phyloP scores from a whole-genome alignment of 1,140 invertebrate species.

The Lerema accius region DNA sequence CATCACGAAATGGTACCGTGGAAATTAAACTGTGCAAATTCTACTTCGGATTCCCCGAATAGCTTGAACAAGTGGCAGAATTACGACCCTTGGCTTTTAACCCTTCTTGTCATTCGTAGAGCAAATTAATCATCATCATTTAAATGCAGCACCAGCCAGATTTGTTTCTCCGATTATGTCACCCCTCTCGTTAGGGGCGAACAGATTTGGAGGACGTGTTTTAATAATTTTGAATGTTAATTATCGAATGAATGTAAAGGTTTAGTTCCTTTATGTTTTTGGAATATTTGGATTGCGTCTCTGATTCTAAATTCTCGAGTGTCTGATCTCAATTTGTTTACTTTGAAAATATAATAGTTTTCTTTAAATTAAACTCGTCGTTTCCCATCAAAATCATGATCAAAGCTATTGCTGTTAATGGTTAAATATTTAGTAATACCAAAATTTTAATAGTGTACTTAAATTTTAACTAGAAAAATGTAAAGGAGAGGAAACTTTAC shows the following conservation, averaged over 20 bases:
- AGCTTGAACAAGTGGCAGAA: conserved; percentile 64
- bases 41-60: conserved; percentile 61
- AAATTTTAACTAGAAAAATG: too few relatives aligned
- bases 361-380: too few relatives aligned
- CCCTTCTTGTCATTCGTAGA: conserved; percentile 80
- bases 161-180: conserved; percentile 81
- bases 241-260: conserved; percentile 36
- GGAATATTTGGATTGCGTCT: neutral
- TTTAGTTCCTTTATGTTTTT: conserved; percentile 8
- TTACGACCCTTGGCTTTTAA: conserved; percentile 72
- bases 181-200: conserved; percentile 73
- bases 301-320: too few relatives aligned
- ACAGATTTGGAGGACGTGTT: conserved; percentile 69
- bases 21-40: conserved; percentile 74
- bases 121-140: conserved; percentile 83
- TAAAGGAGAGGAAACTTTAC: too few relatives aligned
- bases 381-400: too few relatives aligned
- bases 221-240: conserved; percentile 69
- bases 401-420: too few relatives aligned
- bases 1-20: conserved; percentile 57
- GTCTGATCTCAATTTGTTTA: too few relatives aligned
- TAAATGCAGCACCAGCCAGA: conserved; percentile 78
- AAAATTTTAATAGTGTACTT: too few relatives aligned
- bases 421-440: too few relatives aligned
- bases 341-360: too few relatives aligned